Conservation (phyloP, 2,113 vertebrate genomes). For the Lampris megalopsis region DNA sequence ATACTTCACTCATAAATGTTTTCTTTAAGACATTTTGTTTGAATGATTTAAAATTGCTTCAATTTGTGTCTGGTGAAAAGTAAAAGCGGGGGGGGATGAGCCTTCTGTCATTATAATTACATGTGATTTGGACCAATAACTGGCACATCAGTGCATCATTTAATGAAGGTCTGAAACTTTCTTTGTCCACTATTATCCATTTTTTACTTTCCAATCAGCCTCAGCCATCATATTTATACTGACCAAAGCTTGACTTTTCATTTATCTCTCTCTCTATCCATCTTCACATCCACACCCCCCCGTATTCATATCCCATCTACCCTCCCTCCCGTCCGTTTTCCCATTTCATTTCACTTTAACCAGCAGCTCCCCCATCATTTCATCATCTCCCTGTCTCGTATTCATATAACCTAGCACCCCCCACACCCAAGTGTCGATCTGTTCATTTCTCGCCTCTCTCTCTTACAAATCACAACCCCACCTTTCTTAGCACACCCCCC, state of each 20-base stretch:
- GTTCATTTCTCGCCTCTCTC: conserved; percentile 32
- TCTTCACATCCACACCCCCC: too few species aligned
- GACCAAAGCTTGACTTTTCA: background rate
- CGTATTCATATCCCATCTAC: conserved; percentile 26
- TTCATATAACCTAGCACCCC: conserved; percentile 49
- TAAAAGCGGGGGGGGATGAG: too few species aligned
- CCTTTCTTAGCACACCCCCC: conserved; percentile 17
- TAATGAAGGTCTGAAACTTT: too few species aligned
- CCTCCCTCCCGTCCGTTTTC: conserved; percentile 15
- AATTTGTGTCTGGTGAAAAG: too few species aligned
- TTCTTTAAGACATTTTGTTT: too few species aligned
- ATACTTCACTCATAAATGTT: too few species aligned
- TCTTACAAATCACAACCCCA: conserved; percentile 19
- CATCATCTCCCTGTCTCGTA: conserved; percentile 50
- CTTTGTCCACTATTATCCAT: background rate
- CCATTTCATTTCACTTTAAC: conserved; percentile 17
- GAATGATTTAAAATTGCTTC: too few species aligned
- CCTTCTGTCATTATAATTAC: too few species aligned
- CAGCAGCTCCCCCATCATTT: conserved; percentile 29
- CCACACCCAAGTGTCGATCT: conserved; percentile 21
- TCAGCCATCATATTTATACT: background rate
- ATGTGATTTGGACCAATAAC: too few species aligned
- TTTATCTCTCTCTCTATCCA: conserved; percentile 1
- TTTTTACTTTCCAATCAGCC: conserved; percentile 1
- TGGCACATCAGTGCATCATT: too few species aligned